Conservation (phyloP, 2,888 invertebrate species). For the Nemotelus pantherinus region DNA sequence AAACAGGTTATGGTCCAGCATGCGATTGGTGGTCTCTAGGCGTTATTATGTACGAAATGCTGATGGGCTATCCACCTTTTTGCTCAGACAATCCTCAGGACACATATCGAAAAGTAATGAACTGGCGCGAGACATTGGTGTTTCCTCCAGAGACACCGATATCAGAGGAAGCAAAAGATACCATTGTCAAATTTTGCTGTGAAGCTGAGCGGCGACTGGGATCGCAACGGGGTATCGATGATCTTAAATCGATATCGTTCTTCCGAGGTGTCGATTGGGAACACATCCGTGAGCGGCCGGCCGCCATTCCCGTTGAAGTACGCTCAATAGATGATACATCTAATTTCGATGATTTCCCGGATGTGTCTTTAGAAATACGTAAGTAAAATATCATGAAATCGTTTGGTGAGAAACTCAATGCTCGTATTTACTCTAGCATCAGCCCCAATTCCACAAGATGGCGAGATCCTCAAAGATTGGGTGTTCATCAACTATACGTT, state of each 20-base stretch:
- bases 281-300: slow-evolving; percentile 97
- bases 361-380: slow-evolving; percentile 98
- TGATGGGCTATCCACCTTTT: slow-evolving; percentile 99
- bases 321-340: slow-evolving; percentile 99
- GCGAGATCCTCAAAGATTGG: slow-evolving; percentile 97
- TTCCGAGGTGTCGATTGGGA: slow-evolving; percentile 99
- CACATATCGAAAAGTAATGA: slow-evolving; percentile 88
- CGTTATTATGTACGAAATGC: slow-evolving; percentile 99
- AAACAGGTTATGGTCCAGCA: slow-evolving; percentile 96
- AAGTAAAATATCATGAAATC: slow-evolving; percentile 66
- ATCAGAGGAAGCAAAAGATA: slow-evolving; percentile 95
- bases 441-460: slow-evolving; percentile 88
- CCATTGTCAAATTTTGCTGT: slow-evolving; percentile 95
- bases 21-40: slow-evolving; percentile 99
- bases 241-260: slow-evolving; percentile 91
- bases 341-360: slow-evolving; percentile 99
- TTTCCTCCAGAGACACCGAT: slow-evolving; percentile 99
- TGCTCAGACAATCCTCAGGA: slow-evolving; percentile 86
- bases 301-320: slow-evolving; percentile 97
- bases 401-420: background rate
- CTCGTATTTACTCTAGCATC: slow-evolving; percentile 69
- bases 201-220: slow-evolving; percentile 94
- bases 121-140: slow-evolving; percentile 97
- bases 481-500: slow-evolving; percentile 99
- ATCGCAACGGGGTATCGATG: slow-evolving; percentile 89